phyloP scores from a whole-genome alignment of 2,797 vertebrate species.

The Artibeus jamaicensis region DNA sequence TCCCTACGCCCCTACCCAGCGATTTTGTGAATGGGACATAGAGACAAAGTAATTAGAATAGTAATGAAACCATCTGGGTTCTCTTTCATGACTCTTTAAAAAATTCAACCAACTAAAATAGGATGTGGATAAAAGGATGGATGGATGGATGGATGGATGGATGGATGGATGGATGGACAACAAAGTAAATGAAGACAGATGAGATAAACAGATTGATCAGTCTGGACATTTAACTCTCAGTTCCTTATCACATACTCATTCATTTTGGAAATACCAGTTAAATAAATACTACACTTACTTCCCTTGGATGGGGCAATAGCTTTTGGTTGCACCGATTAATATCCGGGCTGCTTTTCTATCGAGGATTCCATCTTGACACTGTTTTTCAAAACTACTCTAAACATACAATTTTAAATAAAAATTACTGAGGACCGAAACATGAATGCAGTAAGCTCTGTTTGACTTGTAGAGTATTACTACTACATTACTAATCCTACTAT shows the following conservation, averaged over 20 bases:
- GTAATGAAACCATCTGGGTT: neutral
- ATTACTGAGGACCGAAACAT: conserved; percentile 40
- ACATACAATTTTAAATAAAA: conserved; percentile 54
- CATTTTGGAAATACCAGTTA: neutral
- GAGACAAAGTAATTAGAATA: neutral
- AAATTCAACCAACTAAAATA: neutral
- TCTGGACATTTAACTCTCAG: neutral
- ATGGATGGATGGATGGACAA: neutral
- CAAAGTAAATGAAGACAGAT: neutral
- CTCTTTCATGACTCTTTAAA: neutral
- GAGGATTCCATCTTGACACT: conserved; percentile 63
- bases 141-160: neutral
- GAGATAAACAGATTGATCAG: neutral
- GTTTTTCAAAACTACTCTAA: conserved; percentile 76
- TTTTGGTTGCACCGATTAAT: conserved; percentile 73
- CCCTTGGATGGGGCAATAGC: conserved; percentile 54
- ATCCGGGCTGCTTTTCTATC: conserved; percentile 58
- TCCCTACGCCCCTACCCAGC: neutral
- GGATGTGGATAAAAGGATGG: neutral
- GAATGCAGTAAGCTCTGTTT: neutral
- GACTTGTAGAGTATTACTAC: neutral
- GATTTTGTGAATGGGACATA: neutral
- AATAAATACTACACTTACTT: conserved; percentile 65
- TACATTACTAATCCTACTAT: neutral
- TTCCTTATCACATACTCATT: neutral